Evolutionary conservation across 35 echinoderm and acorn worm genomes (phyloP).

Genomic region (Apostichopus japonicus): DNA sequence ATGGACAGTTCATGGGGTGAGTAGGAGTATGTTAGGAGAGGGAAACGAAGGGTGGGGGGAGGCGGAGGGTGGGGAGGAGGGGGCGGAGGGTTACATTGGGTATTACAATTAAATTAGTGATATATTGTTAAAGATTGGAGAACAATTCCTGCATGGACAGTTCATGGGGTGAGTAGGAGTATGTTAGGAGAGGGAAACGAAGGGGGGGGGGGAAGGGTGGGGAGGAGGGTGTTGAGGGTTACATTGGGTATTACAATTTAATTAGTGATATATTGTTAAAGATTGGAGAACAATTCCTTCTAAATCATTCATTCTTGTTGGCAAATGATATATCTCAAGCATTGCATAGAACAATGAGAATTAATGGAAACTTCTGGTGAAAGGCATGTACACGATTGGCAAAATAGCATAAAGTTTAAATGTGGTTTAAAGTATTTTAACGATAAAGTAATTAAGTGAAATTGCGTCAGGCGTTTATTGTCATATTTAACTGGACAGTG

Average conservation of each 20-base stretch:
- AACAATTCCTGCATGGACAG: conserved; percentile 64
- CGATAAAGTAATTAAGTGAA: too few species aligned
- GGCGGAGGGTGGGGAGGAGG: not conserved
- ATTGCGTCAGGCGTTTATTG: too few species aligned
- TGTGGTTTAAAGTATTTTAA: too few species aligned
- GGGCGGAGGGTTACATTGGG: too few species aligned
- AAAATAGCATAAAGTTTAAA: too few species aligned
- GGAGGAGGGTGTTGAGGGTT: too few species aligned
- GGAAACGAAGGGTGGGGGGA: not conserved
- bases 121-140: not conserved
- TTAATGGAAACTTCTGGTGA: too few species aligned
- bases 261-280: not conserved
- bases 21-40: not conserved
- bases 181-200: not conserved
- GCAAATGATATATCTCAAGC: not conserved
- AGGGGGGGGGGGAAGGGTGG: not conserved
- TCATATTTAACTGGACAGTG: too few species aligned
- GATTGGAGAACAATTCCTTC: conserved; percentile 27
- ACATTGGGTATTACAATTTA: too few species aligned
- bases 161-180: conserved; percentile 88
- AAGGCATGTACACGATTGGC: too few species aligned
- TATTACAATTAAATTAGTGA: too few species aligned
- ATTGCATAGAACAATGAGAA: not conserved
- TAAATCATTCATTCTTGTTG: not conserved
- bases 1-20: conserved; percentile 94